Conservation (phyloP, 2,888 invertebrate species). For the Pasiphila rectangulata region DNA sequence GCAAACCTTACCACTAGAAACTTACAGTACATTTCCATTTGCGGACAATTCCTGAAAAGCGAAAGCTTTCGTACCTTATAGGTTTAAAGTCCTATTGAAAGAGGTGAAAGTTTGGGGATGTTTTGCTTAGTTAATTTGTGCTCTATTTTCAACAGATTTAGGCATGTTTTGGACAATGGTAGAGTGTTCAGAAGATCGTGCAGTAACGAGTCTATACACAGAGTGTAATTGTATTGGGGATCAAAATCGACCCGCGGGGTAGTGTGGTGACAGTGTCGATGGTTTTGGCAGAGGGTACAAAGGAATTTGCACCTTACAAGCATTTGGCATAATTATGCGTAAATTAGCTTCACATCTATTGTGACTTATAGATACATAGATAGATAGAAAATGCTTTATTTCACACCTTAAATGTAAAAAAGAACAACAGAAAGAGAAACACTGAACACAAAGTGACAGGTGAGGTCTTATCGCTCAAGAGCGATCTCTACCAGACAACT, state of each 20-base stretch:
- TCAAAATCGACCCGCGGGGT: slow-evolving; percentile 58
- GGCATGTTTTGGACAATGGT: slow-evolving; percentile 44
- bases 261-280: slow-evolving; percentile 57
- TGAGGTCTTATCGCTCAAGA: too few species aligned
- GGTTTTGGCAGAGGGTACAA: slow-evolving; percentile 24
- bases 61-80: slow-evolving; percentile 79
- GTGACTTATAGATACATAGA: neutral
- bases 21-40: slow-evolving; percentile 46
- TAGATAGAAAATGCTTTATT: too few species aligned
- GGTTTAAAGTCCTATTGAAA: slow-evolving; percentile 80
- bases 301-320: slow-evolving; percentile 42
- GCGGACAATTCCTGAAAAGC: slow-evolving; percentile 78
- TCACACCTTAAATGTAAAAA: too few species aligned
- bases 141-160: slow-evolving; percentile 41
- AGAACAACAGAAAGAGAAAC: too few species aligned
- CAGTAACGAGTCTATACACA: slow-evolving; percentile 75
- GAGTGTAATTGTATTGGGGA: slow-evolving; percentile 79
- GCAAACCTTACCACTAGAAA: slow-evolving; percentile 39
- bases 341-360: too few species aligned
- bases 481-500: too few species aligned
- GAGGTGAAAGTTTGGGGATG: slow-evolving; percentile 76
- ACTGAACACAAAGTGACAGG: too few species aligned
- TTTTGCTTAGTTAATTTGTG: slow-evolving; percentile 38
- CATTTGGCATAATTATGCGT: too few species aligned
- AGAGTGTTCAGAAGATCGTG: slow-evolving; percentile 73